Evolutionary conservation across 2,113 vertebrate genomes (phyloP), one percentile per base, ranked within the genome.

Genomic region (Psettodes erumei): DNA sequence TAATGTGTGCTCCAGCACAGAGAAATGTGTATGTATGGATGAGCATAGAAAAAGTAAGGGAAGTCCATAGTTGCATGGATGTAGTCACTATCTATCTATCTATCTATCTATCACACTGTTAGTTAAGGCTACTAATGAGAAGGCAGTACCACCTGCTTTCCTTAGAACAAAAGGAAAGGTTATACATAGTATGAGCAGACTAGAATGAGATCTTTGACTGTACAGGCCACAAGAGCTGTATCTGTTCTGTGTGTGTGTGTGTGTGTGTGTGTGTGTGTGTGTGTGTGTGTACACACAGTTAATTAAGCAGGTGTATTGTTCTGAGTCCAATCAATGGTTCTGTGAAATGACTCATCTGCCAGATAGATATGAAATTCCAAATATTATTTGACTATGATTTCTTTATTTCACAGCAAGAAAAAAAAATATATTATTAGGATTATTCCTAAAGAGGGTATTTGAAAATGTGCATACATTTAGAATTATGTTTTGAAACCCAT

Each of bases 271-370:
- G 21, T 38, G 25, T 27, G 25, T 1, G 23, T 40, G 42, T 8
- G 35, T 58, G 63, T 42, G n/a, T 32, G 33, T 53, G 13, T 18
- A 12, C 56, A 25, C 15, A 27, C 27, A 47, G 15, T 48, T 68
- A 62, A 55, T 1, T 42, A 55, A 61, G 68, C 42, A 51, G 74
- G 80, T 51, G 47, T 71, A 37, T 15, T 43, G 32, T n/a, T 71
- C 73, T 16, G 21, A 33, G 28, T 69, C n/a, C 51, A 79, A 19
- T 58, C 48, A 60, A 1, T 40, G 48, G 21, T 8, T 62, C 21
- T 68, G 32, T 71, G 42, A 67, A 48, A 72, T 68, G 42, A 69
- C 28, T 78, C 62, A 77, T 21, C 6, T 56, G 23, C 40, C 13
- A 58, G 18, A 51, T 23, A 42, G 10, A 27, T 16, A 47, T 67